A percentile compares a stretch with the other conserved stretches of the same genome.
Conservation (phyloP, 2,113 vertebrate species). For the Motacilla alba region DNA sequence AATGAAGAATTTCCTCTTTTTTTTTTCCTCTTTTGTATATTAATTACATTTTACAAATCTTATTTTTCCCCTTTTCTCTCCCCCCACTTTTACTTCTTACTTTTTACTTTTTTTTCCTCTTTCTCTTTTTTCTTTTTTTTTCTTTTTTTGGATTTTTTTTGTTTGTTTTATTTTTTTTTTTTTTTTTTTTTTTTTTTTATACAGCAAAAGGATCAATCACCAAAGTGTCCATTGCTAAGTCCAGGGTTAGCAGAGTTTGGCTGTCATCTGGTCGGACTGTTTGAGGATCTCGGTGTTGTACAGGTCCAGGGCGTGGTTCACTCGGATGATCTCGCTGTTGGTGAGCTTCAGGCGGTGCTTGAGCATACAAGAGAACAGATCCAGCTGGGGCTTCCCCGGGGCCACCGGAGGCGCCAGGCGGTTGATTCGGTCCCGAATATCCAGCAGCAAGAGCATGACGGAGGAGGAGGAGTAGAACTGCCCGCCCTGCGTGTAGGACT, state of each 20-base stretch:
- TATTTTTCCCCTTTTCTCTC: background rate
- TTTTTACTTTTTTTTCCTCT: background rate
- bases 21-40: slow-evolving; percentile 73
- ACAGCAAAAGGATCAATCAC: slow-evolving; percentile 73
- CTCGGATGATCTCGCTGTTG: slow-evolving; percentile 97
- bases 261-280: slow-evolving; percentile 97
- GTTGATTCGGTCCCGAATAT: slow-evolving; percentile 98
- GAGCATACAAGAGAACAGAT: slow-evolving; percentile 99
- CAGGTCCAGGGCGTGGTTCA: slow-evolving; percentile 98
- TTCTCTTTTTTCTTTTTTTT: background rate
- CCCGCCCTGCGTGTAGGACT: slow-evolving; percentile 95
- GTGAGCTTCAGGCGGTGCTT: slow-evolving; percentile 97
- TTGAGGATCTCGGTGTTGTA: slow-evolving; percentile 99
- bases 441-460: slow-evolving; percentile 95
- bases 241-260: slow-evolving; percentile 92
- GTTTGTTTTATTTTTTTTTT: background rate
- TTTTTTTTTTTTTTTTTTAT: slow-evolving; percentile 26
- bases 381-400: slow-evolving; percentile 94
- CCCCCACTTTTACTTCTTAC: slow-evolving; percentile 19
- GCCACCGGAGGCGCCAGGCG: slow-evolving; percentile 93
- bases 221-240: slow-evolving; percentile 64
- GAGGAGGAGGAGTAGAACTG: slow-evolving; percentile 98
- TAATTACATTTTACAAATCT: slow-evolving; percentile 96
- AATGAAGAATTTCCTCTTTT: slow-evolving; percentile 66
- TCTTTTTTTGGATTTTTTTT: too few relatives aligned